Percentiles rank a stretch among this genome's conserved stretches.
Conservation (phyloP, 2,797 vertebrate genomes). For the Amazonetta brasiliensis region DNA sequence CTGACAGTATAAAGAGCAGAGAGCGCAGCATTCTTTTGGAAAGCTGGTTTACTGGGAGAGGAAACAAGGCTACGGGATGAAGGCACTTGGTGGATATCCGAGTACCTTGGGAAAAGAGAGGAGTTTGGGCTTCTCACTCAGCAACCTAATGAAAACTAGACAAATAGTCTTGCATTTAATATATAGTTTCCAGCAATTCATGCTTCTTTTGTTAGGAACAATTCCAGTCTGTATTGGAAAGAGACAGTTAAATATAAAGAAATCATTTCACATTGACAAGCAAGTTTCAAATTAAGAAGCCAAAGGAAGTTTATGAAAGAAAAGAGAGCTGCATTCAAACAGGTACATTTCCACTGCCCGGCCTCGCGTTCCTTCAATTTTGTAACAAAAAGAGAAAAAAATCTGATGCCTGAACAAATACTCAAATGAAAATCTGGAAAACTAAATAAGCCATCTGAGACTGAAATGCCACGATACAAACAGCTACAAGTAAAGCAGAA, state of each 20-base stretch:
- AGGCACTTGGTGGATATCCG: slow-evolving; percentile 85
- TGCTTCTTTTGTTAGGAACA: slow-evolving; percentile 83
- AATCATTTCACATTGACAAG: slow-evolving; percentile 76
- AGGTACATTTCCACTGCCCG: slow-evolving; percentile 48
- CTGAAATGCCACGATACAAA: slow-evolving; percentile 8
- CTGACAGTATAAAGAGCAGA: slow-evolving; percentile 81
- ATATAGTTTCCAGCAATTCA: slow-evolving; percentile 83
- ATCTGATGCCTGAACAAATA: slow-evolving; percentile 40
- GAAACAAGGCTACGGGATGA: slow-evolving; percentile 73
- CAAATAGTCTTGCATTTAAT: slow-evolving; percentile 92
- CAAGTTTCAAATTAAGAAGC: slow-evolving; percentile 54
- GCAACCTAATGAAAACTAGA: slow-evolving; percentile 95
- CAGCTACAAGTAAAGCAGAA: slow-evolving; percentile 42
- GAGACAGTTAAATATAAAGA: slow-evolving; percentile 79
- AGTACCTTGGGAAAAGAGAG: slow-evolving; percentile 99
- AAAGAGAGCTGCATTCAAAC: slow-evolving; percentile 26
- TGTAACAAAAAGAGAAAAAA: slow-evolving; percentile 24
- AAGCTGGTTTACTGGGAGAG: slow-evolving; percentile 77
- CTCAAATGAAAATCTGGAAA: slow-evolving; percentile 49
- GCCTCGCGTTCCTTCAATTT: slow-evolving; percentile 48
- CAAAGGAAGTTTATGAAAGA: slow-evolving; percentile 66
- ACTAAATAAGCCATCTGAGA: slow-evolving; percentile 23
- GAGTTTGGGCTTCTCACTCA: slow-evolving; percentile 94
- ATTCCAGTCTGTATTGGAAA: slow-evolving; percentile 80
- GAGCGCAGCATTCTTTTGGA: slow-evolving; percentile 79